phyloP scores from a whole-genome alignment of 2,113 vertebrate species.

The Chionomys nivalis region DNA sequence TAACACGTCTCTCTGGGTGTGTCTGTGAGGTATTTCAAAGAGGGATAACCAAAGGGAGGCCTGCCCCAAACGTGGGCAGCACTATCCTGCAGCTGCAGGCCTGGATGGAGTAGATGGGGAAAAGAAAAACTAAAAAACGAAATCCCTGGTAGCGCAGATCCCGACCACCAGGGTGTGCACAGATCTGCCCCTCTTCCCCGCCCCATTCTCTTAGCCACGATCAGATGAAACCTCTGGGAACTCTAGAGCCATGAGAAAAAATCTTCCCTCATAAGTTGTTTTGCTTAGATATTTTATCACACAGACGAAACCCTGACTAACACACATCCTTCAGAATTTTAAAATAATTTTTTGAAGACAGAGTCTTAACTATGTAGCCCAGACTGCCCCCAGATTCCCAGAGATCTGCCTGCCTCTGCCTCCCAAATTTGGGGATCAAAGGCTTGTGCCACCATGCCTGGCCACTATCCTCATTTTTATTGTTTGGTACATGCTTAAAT shows the following conservation, averaged over 20 bases:
- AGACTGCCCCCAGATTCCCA: not conserved
- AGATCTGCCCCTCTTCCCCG: fast-evolving
- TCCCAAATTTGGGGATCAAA: not conserved
- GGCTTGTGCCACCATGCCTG: not conserved
- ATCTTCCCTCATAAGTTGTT: not conserved
- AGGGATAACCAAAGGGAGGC: not conserved
- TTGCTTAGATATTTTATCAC: not conserved
- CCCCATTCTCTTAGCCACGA: not conserved
- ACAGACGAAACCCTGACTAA: not conserved
- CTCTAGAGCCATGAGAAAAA: not conserved
- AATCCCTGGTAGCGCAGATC: not conserved
- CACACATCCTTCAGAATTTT: not conserved
- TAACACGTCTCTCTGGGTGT: not conserved
- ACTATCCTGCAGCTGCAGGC: not conserved
- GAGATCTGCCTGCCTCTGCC: not conserved
- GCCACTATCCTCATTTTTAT: not conserved
- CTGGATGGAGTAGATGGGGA: not conserved
- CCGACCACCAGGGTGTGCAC: not conserved
- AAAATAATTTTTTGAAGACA: not conserved
- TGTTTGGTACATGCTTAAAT: not conserved
- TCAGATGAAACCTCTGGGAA: not conserved
- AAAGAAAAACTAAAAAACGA: not conserved
- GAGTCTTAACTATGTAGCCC: not conserved
- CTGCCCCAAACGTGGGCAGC: not conserved
- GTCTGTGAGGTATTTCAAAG: not conserved